Base-by-base conservation (phyloP, 2,113 vertebrate genomes). In the Planiliza haematocheilus region DNA sequence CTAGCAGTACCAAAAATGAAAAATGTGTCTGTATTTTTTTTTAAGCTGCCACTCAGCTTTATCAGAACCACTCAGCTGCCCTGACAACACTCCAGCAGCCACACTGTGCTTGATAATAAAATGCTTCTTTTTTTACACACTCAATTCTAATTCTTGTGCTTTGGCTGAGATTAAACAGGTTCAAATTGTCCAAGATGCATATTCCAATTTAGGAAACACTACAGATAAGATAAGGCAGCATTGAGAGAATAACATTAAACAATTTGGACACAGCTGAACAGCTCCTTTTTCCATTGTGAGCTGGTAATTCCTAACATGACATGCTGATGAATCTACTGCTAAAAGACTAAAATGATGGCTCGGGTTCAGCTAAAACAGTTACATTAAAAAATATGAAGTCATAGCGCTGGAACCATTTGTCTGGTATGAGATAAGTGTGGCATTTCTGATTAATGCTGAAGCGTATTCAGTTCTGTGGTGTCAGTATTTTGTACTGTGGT, bases 41-140 rank as follows among this genome's bases (percentile, higher is more conserved):
- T 42, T 57, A 46, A 81, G 45, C 71, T 79, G 57, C 48, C 85
- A 83, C 55, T 86, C 74, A 81, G 21, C 84, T 77, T 83, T 57
- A 80, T 88, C 62, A 58, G 30, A 65, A 52, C 8, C 8, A 56
- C 43, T 82, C 56, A 50, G 64, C 67, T 43, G 51, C 42, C 21
- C 46, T 46, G 41, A 62, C 64, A 74, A 69, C 45, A 59, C 57
- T 71, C 34, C 24, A 24, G 24, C 13, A 46, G 70, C 74, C 12
- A 18, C 20, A 24, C n/a, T 41, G 62, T 66, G 24, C 24, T 67
- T 41, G 53, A 77, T 77, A 70, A 61, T 76, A 45, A 61, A 43
- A 52, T 49, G 13, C 5, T 10, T n/a, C 21, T 37, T 20, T 14
- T 63, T 34, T 43, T 21, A 42, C 42, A 34, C 51, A 43, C 17